Conservation (phyloP, 2,113 vertebrate species). For the Odocoileus hemionus region DNA sequence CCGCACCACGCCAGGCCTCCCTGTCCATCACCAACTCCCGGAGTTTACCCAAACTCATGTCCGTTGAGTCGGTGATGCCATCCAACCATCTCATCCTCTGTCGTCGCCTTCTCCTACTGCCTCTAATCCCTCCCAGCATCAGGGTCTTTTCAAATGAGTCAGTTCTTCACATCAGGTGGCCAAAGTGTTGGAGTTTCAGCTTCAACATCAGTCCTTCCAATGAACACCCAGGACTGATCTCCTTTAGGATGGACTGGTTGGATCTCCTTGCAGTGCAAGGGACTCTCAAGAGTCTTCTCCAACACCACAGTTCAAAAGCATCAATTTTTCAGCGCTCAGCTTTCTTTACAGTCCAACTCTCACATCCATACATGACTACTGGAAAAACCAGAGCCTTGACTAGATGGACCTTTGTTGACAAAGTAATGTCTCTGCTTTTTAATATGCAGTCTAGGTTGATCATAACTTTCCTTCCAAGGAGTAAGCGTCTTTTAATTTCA, state of each 20-base stretch:
- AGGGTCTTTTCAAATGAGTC: neutral
- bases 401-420: neutral
- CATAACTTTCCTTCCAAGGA: neutral
- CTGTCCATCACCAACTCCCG: neutral
- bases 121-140: neutral
- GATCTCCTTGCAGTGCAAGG: neutral
- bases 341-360: neutral
- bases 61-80: neutral
- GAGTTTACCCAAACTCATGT: no score
- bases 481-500: neutral
- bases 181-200: neutral
- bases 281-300: neutral
- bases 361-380: neutral
- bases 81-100: neutral
- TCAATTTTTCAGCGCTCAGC: neutral
- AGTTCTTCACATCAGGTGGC: neutral
- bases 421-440: neutral
- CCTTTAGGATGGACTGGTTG: neutral
- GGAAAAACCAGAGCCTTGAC: neutral
- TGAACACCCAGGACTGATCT: neutral
- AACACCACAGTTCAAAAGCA: neutral
- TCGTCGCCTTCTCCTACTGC: neutral
- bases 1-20: fast-evolving
- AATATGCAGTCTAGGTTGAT: neutral
- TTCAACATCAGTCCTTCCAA: neutral